phyloP scores from a whole-genome alignment of 2,113 vertebrate species.

The Tachysurus fulvidraco region DNA sequence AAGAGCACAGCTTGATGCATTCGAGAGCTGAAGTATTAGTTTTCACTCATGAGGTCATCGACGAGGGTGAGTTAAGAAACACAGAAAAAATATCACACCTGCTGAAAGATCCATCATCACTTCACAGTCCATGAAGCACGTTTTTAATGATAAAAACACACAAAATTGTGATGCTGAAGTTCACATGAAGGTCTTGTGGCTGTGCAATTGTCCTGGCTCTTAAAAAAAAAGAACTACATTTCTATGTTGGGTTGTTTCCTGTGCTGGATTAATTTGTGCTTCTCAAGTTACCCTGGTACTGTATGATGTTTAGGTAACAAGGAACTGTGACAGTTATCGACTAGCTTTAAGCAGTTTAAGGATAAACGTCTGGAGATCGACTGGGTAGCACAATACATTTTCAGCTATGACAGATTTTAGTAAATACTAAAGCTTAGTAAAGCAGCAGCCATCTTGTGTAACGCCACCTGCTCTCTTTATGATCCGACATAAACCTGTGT shows the following conservation, averaged over 20 bases:
- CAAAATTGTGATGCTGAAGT: conserved; percentile 25
- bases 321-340: conserved; percentile 30
- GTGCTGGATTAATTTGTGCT: conserved; percentile 51
- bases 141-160: conserved; percentile 27
- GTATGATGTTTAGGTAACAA: conserved; percentile 16
- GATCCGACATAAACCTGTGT: conserved; percentile 25
- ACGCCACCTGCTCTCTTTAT: conserved; percentile 33
- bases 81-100: conserved; percentile 38
- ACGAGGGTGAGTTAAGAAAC: conserved; percentile 6
- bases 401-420: not conserved
- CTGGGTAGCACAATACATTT: conserved; percentile 12
- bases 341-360: not conserved
- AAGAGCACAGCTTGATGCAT: not conserved
- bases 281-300: conserved; percentile 37
- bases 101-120: conserved; percentile 46
- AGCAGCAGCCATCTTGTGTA: not conserved
- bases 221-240: conserved; percentile 13
- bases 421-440: not conserved
- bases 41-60: conserved; percentile 59
- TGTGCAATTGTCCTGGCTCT: conserved; percentile 16
- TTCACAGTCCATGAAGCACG: conserved; percentile 21
- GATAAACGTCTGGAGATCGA: not conserved
- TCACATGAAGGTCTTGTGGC: conserved; percentile 27
- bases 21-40: conserved; percentile 41
- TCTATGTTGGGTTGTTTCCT: conserved; percentile 11